These are phyloP conservation scores for Digitonthophagus gazella DNA, from an alignment of 2,888 invertebrate genomes.

Conservation along the genomic window DNA sequence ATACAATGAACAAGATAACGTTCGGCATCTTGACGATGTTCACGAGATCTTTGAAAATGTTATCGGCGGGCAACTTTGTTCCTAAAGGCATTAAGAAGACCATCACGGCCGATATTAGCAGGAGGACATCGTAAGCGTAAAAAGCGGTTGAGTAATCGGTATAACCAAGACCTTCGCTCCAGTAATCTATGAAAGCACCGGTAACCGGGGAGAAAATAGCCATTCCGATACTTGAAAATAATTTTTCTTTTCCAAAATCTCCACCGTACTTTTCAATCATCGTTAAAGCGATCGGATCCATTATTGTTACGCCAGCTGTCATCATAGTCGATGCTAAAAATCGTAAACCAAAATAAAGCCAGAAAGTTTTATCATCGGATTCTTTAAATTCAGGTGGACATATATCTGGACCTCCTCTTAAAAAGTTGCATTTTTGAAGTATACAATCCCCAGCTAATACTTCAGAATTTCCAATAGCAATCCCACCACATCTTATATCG, in stretches of 20 bases:
- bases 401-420: slow-evolving; percentile 71
- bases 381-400: slow-evolving; percentile 79
- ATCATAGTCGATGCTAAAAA: slow-evolving; percentile 79
- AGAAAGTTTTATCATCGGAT: slow-evolving; percentile 75
- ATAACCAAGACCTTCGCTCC: slow-evolving; percentile 65
- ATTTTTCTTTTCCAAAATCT: slow-evolving; percentile 76
- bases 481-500: slow-evolving; percentile 72
- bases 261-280: slow-evolving; percentile 83
- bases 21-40: slow-evolving; percentile 76
- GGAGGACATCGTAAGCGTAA: slow-evolving; percentile 73
- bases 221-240: slow-evolving; percentile 80
- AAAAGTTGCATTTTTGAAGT: slow-evolving; percentile 74
- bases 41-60: slow-evolving; percentile 71
- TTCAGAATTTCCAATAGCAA: slow-evolving; percentile 49
- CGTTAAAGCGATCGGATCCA: slow-evolving; percentile 84
- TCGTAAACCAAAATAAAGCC: slow-evolving; percentile 77
- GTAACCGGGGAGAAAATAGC: slow-evolving; percentile 79
- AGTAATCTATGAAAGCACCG: slow-evolving; percentile 74
- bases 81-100: slow-evolving; percentile 77
- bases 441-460: slow-evolving; percentile 60
- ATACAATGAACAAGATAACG: slow-evolving; percentile 76
- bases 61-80: slow-evolving; percentile 74
- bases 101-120: slow-evolving; percentile 69
- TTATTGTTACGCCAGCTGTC: slow-evolving; percentile 81
- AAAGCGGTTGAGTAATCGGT: slow-evolving; percentile 88